phyloP scores from a whole-genome alignment of 2,888 invertebrate genomes.

The Tuberolachnus salignus region DNA sequence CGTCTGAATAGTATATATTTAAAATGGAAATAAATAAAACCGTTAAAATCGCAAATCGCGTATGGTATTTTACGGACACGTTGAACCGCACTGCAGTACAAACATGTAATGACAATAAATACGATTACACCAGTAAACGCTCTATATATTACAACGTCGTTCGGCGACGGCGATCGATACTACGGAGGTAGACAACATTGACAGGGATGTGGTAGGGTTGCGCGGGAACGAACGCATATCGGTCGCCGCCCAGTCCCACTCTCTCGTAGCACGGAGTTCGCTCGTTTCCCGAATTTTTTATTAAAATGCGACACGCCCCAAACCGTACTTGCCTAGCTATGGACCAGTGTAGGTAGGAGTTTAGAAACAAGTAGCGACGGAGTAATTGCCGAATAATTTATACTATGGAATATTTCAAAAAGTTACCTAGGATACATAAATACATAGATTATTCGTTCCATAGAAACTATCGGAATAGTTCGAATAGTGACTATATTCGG shows the following conservation, averaged over 20 bases:
- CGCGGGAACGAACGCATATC: neutral
- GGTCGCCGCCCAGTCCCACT: neutral
- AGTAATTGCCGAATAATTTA: too few relatives aligned
- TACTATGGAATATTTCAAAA: too few relatives aligned
- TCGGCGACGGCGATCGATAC: neutral
- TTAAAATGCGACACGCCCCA: too few relatives aligned
- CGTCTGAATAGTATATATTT: neutral
- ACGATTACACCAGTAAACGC: neutral
- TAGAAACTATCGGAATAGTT: too few relatives aligned
- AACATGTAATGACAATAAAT: neutral
- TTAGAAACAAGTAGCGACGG: too few relatives aligned
- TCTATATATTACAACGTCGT: conserved; percentile 1
- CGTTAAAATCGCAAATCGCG: neutral
- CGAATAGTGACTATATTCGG: too few relatives aligned
- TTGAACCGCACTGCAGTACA: neutral
- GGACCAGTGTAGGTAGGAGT: too few relatives aligned
- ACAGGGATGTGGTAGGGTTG: neutral
- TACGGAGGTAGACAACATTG: neutral
- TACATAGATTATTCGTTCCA: too few relatives aligned
- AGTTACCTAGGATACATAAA: too few relatives aligned
- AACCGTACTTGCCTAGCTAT: too few relatives aligned
- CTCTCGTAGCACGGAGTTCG: neutral
- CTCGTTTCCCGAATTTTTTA: too few relatives aligned
- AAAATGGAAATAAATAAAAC: neutral
- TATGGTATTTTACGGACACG: neutral